These are phyloP conservation scores for Hippopotamyrus pictus DNA, from an alignment of 2,797 vertebrate species.

Conservation along the genomic window DNA sequence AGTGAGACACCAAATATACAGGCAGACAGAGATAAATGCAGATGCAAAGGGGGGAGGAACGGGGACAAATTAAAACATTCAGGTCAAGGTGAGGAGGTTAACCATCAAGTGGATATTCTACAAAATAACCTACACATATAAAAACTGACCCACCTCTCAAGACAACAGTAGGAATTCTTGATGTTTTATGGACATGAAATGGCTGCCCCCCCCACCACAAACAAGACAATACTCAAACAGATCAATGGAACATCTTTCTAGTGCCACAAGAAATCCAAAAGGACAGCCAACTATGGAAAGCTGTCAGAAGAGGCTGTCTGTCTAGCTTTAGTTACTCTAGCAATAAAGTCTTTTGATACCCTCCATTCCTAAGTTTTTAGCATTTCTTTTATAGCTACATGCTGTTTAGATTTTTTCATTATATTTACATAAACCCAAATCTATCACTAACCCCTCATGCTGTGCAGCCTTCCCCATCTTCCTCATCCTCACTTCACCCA, in stretches of 20 bases:
- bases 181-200: not conserved
- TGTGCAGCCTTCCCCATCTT: not conserved
- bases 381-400: not conserved
- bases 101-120: not conserved
- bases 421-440: not conserved
- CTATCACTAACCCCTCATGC: not conserved
- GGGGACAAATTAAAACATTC: not conserved
- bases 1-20: not conserved
- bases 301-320: not conserved
- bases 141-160: not conserved
- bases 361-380: not conserved
- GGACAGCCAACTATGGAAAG: not conserved
- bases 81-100: not conserved
- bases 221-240: not conserved
- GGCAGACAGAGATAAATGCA: slow-evolving; percentile 7
- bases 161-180: not conserved
- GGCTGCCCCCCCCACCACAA: not conserved
- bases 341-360: not conserved
- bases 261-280: not conserved
- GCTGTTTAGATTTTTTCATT: not conserved
- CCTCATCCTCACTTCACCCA: not conserved
- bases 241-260: not conserved
- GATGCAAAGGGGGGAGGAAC: not conserved
- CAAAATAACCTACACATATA: not conserved
- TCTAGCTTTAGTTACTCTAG: not conserved